These are phyloP conservation scores for Oreochromis niloticus DNA, from an alignment of 2,113 vertebrate genomes.

Conservation along the genomic window DNA sequence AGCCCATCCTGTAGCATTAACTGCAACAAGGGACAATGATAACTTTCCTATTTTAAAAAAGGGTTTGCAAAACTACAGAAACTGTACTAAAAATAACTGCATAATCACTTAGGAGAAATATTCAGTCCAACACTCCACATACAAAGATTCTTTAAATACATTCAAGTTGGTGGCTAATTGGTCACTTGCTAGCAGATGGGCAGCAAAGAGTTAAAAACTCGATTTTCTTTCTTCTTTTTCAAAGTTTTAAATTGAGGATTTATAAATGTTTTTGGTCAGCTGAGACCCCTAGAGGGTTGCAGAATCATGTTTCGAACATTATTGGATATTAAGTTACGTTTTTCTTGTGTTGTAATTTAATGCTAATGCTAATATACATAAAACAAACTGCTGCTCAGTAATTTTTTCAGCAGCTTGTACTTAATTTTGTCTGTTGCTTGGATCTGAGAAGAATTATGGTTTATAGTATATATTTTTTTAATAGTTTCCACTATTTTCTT, in stretches of 20 bases:
- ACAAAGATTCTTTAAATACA: not conserved
- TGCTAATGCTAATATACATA: not conserved
- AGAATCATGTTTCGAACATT: not conserved
- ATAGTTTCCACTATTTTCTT: not conserved
- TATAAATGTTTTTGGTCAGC: not conserved
- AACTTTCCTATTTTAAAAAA: not conserved
- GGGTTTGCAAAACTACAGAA: not conserved
- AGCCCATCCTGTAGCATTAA: not conserved
- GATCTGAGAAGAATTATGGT: not conserved
- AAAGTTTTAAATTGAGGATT: not conserved
- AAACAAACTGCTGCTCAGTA: not conserved
- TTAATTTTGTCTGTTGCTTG: not conserved
- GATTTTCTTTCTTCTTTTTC: not conserved
- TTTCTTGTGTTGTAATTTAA: not conserved
- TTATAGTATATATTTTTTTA: not conserved
- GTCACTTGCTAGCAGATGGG: not conserved
- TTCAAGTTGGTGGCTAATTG: not conserved
- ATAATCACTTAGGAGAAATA: not conserved
- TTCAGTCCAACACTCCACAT: not conserved
- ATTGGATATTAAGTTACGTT: not conserved
- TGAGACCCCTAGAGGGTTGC: not conserved
- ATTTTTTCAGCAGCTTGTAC: not conserved
- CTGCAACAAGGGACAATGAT: not conserved
- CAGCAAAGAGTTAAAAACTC: not conserved
- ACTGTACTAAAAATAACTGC: not conserved